Conservation (phyloP, 2,797 vertebrate species). For the Rhinogobio ventralis region DNA sequence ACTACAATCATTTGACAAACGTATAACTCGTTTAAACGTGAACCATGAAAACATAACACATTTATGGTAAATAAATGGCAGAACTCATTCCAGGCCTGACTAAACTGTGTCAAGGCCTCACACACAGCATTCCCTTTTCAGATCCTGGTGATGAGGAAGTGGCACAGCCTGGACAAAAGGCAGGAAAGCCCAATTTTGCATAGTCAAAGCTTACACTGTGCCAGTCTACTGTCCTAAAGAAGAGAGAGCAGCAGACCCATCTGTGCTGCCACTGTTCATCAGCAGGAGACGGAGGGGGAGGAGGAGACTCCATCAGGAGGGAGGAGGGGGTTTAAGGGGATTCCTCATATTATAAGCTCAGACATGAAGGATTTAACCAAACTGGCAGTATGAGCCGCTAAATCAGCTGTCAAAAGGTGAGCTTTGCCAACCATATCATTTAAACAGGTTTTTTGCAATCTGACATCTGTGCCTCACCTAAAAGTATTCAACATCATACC, state of each 20-base stretch:
- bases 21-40: background rate
- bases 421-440: background rate
- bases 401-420: slow-evolving; percentile 8
- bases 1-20: background rate
- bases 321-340: slow-evolving; percentile 5
- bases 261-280: slow-evolving; percentile 24
- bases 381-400: background rate
- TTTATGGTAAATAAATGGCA: background rate
- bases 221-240: slow-evolving; percentile 3
- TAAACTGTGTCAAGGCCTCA: background rate
- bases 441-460: background rate
- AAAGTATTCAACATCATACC: background rate
- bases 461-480: background rate
- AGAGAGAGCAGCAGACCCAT: slow-evolving; percentile 27
- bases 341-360: slow-evolving; percentile 16
- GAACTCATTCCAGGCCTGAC: background rate
- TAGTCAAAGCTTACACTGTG: slow-evolving; percentile 22
- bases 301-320: slow-evolving; percentile 9
- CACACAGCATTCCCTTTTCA: slow-evolving; percentile 17
- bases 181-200: slow-evolving; percentile 45
- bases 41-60: background rate
- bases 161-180: slow-evolving; percentile 13
- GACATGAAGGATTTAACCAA: slow-evolving; percentile 15
- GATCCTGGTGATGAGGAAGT: slow-evolving; percentile 19
- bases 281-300: slow-evolving; percentile 15